phyloP scores from a whole-genome alignment of 2,797 vertebrate species.

The Myotis vivesi region DNA sequence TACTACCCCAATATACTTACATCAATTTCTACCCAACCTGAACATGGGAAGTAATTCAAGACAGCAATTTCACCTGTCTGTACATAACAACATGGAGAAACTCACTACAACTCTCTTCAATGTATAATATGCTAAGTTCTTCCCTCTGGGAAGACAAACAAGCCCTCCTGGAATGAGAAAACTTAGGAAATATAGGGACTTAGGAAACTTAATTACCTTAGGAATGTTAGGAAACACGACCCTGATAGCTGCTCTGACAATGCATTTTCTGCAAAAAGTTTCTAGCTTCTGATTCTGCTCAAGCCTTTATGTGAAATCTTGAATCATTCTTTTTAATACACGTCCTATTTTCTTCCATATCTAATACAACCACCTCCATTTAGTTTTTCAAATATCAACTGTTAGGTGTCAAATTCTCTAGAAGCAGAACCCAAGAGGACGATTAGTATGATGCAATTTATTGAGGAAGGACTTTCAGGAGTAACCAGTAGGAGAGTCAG shows the following conservation, averaged over 20 bases:
- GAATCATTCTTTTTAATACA: background rate
- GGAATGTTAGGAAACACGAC: background rate
- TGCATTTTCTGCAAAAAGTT: background rate
- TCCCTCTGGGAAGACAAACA: background rate
- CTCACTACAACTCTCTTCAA: background rate
- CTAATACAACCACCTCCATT: background rate
- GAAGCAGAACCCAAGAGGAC: background rate
- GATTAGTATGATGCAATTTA: background rate
- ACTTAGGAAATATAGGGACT: background rate
- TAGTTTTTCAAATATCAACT: background rate
- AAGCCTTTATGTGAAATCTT: conserved; percentile 22
- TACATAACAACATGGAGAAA: background rate
- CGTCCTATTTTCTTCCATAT: background rate
- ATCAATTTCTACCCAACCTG: background rate
- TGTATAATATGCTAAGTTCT: background rate
- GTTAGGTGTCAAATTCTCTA: background rate
- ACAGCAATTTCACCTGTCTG: background rate
- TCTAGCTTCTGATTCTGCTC: background rate
- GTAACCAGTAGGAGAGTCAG: background rate
- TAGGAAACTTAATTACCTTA: background rate
- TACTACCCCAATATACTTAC: background rate
- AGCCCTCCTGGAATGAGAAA: background rate
- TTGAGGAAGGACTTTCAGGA: background rate
- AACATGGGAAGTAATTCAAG: background rate
- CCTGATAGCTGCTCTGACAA: background rate